Base-by-base conservation (phyloP, 2,888 invertebrate genomes). In the Salpingus planirostris region DNA sequence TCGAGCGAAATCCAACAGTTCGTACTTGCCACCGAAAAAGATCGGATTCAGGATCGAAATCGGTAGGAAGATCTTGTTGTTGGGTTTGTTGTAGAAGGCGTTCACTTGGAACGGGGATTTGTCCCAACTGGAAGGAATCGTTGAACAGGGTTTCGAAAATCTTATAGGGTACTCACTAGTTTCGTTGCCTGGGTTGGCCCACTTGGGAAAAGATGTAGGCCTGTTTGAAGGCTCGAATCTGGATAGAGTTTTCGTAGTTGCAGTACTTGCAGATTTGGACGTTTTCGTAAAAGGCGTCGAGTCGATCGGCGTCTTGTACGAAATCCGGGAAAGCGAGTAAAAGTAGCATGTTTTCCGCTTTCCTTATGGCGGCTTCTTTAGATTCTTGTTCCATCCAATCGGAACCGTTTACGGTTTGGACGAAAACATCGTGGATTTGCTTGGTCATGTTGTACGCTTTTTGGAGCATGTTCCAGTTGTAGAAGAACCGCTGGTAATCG, bases 31-130 rank as follows among this genome's bases (percentile, higher is more conserved):
- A 26, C 43, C 49, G 38, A 60, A 64, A 38, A 63, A 62, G 6
- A 15, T 14, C 1, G 57, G 50, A 38, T 62, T 61, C 11, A 63
- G 29, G 40, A 64, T 55, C 5, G 59, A 54, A 2, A 61, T 43
- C 1, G 64, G 64, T 28, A 62, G 49, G 13, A 58, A 62, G 38
- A 62, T 70, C 59, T 52, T 56, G 45, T 60, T 65, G 37, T 57
- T 73, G 24, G 70, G 67, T 15, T 73, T 65, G 46, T 71, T 74
- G 58, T 80, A 79, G 54, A 74, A 79, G 0, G 78, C 78, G 50
- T 79, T 79, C 2, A 75, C 73, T 15, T 70, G 63, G 11, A 75
- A 69, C 0, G 74, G 71, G 2, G 63, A 63, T 35, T 55, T 52
- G 24, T 52, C 57, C 65, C 65, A 65, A 24, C 64, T 64, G 30